phyloP scores from a whole-genome alignment of 2,888 invertebrate genomes.

The Zeuzera pyrina region DNA sequence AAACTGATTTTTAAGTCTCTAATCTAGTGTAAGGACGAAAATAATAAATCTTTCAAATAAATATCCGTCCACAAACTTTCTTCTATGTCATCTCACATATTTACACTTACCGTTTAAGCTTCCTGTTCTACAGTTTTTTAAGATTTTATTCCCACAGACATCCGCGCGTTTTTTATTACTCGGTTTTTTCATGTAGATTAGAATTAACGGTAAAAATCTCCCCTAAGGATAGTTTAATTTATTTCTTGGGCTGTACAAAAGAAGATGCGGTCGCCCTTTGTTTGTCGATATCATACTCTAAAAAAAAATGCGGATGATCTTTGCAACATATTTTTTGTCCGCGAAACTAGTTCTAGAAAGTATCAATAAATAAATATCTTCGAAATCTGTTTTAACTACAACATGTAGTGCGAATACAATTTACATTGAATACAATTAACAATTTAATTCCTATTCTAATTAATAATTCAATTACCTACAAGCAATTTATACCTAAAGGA shows the following conservation, averaged over 20 bases:
- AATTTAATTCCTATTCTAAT: too few relatives aligned
- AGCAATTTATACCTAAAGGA: too few relatives aligned
- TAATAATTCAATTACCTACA: too few relatives aligned
- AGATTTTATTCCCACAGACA: constrained; percentile 57
- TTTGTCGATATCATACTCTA: constrained; percentile 40
- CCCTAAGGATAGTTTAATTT: constrained; percentile 69
- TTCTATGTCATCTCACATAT: constrained; percentile 55
- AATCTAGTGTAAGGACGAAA: too few relatives aligned
- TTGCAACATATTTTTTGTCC: constrained; percentile 7
- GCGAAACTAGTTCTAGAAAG: too few relatives aligned
- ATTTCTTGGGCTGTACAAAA: constrained; percentile 57
- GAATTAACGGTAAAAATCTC: constrained; percentile 66
- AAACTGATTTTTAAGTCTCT: too few relatives aligned
- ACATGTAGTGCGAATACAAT: too few relatives aligned
- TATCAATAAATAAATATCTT: too few relatives aligned
- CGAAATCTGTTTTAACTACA: too few relatives aligned
- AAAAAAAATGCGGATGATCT: constrained; percentile 33
- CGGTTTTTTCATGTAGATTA: constrained; percentile 57
- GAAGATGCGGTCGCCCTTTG: constrained; percentile 58
- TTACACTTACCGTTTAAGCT: constrained; percentile 54
- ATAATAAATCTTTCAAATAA: constrained; percentile 54
- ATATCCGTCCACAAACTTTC: constrained; percentile 52
- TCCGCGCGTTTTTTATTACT: constrained; percentile 43
- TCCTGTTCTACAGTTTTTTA: constrained; percentile 56
- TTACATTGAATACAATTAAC: too few relatives aligned